phyloP scores from a whole-genome alignment of 1,140 invertebrate genomes.

The Oreohelix idahoensis region DNA sequence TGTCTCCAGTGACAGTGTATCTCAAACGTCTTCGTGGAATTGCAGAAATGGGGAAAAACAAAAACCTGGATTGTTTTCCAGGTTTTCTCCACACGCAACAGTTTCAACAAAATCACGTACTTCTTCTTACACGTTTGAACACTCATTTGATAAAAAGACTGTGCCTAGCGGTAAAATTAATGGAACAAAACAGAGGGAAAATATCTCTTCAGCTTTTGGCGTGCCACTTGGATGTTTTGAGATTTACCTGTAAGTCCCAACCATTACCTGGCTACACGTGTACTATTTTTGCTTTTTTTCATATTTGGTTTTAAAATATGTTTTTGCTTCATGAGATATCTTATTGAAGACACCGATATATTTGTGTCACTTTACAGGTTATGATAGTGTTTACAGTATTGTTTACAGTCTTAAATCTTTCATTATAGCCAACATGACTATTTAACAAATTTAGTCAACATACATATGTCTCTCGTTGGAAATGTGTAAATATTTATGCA shows the following conservation, averaged over 20 bases:
- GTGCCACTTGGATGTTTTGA: not conserved
- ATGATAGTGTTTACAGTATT: too few relatives aligned
- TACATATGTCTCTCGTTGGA: too few relatives aligned
- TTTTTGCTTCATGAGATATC: too few relatives aligned
- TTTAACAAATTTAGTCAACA: too few relatives aligned
- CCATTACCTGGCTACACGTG: too few relatives aligned
- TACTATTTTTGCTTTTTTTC: too few relatives aligned
- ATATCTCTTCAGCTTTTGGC: not conserved
- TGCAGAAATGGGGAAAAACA: not conserved
- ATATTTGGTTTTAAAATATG: too few relatives aligned
- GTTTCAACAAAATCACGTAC: not conserved
- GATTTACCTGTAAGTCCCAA: conserved; percentile 3
- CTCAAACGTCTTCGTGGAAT: not conserved
- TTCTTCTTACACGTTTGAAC: not conserved
- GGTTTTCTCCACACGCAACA: not conserved
- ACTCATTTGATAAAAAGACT: not conserved
- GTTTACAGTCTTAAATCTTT: too few relatives aligned
- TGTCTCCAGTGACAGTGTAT: not conserved
- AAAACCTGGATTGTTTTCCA: not conserved
- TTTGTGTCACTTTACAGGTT: too few relatives aligned
- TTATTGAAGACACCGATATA: too few relatives aligned
- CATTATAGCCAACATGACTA: too few relatives aligned
- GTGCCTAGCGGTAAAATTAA: not conserved
- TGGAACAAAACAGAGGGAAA: not conserved
- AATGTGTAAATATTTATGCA: too few relatives aligned